phyloP scores from a whole-genome alignment of 2,797 vertebrate genomes.

The Delichon dasypus region DNA sequence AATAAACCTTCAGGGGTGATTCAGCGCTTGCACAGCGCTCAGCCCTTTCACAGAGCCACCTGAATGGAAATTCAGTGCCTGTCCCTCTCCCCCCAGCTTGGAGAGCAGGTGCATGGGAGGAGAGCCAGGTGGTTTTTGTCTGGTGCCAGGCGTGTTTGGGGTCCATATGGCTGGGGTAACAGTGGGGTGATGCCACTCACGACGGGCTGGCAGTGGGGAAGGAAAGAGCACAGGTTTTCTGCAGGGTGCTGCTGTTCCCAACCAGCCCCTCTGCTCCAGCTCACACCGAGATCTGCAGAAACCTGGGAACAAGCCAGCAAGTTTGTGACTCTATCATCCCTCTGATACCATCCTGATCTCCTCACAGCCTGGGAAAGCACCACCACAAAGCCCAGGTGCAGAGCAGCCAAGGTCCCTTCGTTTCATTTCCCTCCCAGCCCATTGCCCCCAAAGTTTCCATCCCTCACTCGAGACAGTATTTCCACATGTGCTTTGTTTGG shows the following conservation, averaged over 20 bases:
- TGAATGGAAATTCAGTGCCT: not conserved
- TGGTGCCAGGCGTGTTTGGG: not conserved
- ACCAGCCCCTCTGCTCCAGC: not conserved
- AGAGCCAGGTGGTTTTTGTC: not conserved
- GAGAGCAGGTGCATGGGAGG: not conserved
- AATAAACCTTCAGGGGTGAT: not conserved
- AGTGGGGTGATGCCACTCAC: fast-evolving
- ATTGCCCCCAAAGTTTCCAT: not conserved
- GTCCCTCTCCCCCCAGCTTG: not conserved
- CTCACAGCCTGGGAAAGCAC: not conserved
- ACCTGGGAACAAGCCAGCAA: fast-evolving
- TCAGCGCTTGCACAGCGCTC: not conserved
- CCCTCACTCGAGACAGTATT: not conserved
- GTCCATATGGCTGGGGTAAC: not conserved
- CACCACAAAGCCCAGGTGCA: not conserved
- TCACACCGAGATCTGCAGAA: fast-evolving
- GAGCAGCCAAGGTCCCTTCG: not conserved
- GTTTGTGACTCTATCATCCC: not conserved
- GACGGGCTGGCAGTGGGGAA: fast-evolving
- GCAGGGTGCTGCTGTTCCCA: not conserved
- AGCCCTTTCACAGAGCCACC: not conserved
- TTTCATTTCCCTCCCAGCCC: not conserved
- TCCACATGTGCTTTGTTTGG: conserved; percentile 20
- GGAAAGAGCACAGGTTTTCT: not conserved
- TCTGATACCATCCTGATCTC: not conserved